phyloP scores from a whole-genome alignment of 2,113 vertebrate genomes.

The Zosterops pallidus region DNA sequence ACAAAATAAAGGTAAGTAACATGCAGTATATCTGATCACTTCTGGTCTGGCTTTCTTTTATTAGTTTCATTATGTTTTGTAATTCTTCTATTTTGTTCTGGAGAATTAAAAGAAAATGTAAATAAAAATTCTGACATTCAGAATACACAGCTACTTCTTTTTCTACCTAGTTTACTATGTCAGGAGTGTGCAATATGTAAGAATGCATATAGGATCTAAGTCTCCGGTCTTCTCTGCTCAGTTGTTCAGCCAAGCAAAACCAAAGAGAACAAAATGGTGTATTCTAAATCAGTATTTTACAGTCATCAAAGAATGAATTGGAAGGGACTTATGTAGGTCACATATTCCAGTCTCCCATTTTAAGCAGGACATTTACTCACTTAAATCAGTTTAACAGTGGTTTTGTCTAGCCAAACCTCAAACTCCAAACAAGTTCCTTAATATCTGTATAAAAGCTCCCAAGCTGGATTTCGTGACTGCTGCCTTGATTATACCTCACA shows the following conservation, averaged over 20 bases:
- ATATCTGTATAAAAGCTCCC: background rate
- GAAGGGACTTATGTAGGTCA: background rate
- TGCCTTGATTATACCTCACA: background rate
- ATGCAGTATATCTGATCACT: background rate
- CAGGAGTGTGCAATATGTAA: background rate
- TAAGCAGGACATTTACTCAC: background rate
- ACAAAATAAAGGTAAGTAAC: background rate
- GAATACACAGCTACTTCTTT: background rate
- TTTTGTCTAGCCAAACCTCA: background rate
- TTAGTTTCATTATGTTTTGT: background rate
- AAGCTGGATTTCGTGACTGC: background rate
- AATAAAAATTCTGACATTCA: background rate
- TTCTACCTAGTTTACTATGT: background rate
- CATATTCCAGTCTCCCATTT: background rate
- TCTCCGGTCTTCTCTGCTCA: background rate
- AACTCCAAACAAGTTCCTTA: background rate
- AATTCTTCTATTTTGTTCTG: background rate
- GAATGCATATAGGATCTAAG: background rate
- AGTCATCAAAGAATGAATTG: background rate
- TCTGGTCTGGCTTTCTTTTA: background rate
- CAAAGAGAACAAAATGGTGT: background rate
- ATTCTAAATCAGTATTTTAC: background rate
- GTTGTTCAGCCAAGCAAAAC: background rate
- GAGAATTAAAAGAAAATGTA: background rate
- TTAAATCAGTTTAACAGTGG: background rate